A percentile compares a stretch with the other conserved stretches of the same genome.
Conservation (phyloP, 2,888 invertebrate species). For the Esperia sulphurella region DNA sequence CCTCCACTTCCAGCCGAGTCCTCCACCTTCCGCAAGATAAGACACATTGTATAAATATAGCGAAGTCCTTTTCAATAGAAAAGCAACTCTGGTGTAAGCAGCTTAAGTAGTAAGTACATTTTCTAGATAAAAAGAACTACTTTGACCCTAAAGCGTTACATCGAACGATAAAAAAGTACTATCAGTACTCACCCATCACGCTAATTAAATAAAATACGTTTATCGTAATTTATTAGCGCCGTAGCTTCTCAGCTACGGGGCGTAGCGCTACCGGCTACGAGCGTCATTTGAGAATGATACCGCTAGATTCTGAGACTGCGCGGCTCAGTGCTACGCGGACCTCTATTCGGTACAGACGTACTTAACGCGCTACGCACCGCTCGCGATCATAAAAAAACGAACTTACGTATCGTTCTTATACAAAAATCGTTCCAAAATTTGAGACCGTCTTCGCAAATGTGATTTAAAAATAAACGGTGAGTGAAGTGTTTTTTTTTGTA, state of each 20-base stretch:
- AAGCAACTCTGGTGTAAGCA: too few relatives aligned
- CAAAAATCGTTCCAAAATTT: slow-evolving; percentile 1
- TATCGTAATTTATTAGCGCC: slow-evolving; percentile 40
- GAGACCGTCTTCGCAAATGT: background rate
- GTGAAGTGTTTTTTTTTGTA: slow-evolving; percentile 6
- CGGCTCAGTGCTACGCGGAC: slow-evolving; percentile 58
- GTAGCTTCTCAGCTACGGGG: slow-evolving; percentile 30
- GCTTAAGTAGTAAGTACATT: background rate
- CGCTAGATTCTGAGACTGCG: slow-evolving; percentile 64
- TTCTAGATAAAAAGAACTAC: background rate
- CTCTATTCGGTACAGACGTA: slow-evolving; percentile 34
- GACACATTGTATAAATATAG: too few relatives aligned
- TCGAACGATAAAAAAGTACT: background rate
- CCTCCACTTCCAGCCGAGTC: too few relatives aligned
- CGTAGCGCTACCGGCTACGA: slow-evolving; percentile 25
- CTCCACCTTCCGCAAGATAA: too few relatives aligned
- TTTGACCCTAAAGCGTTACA: background rate
- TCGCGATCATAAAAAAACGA: slow-evolving; percentile 4
- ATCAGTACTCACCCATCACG: slow-evolving; percentile 16
- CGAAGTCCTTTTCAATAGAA: too few relatives aligned
- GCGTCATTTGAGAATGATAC: slow-evolving; percentile 41
- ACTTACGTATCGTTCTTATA: background rate
- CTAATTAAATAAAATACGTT: slow-evolving; percentile 42
- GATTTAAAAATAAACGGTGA: slow-evolving; percentile 1
- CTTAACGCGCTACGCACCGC: slow-evolving; percentile 2